Percentiles rank a stretch among this genome's conserved stretches.
These are phyloP conservation scores for Acromyrmex charruanus DNA, from an alignment of 1,140 invertebrate genomes.

Conservation along the genomic window DNA sequence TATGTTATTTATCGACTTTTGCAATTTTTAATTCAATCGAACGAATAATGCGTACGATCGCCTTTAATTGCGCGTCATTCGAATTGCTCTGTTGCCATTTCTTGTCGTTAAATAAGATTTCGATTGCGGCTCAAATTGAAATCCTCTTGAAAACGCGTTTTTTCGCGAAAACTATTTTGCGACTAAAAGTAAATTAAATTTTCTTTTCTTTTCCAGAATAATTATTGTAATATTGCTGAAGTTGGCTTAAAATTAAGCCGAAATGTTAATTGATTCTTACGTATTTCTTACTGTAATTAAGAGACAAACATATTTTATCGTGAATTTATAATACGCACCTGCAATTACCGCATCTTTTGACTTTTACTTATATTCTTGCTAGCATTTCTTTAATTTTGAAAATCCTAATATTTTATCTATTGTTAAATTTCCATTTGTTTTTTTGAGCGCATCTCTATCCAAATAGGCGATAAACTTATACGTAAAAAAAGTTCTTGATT, in stretches of 20 bases:
- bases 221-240: too few relatives aligned
- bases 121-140: neutral
- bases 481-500: slow-evolving; percentile 21
- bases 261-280: too few relatives aligned
- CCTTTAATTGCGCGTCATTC: slow-evolving; percentile 10
- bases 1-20: slow-evolving; percentile 16
- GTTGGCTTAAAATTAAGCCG: too few relatives aligned
- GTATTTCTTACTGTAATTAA: too few relatives aligned
- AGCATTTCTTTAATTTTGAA: too few relatives aligned
- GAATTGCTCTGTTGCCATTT: neutral
- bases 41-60: neutral
- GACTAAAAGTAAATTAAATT: neutral
- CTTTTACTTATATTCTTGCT: too few relatives aligned
- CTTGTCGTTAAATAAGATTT: neutral
- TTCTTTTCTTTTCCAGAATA: neutral
- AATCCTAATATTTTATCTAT: too few relatives aligned
- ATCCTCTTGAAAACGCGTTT: neutral
- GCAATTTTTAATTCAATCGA: slow-evolving; percentile 40
- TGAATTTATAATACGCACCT: too few relatives aligned
- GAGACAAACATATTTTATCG: too few relatives aligned
- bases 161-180: neutral
- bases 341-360: too few relatives aligned
- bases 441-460: neutral
- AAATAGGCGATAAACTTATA: slow-evolving; percentile 5
- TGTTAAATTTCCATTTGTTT: neutral